Evolutionary conservation across 2,797 vertebrate species (phyloP).

Genomic region (Vireo griseus): DNA sequence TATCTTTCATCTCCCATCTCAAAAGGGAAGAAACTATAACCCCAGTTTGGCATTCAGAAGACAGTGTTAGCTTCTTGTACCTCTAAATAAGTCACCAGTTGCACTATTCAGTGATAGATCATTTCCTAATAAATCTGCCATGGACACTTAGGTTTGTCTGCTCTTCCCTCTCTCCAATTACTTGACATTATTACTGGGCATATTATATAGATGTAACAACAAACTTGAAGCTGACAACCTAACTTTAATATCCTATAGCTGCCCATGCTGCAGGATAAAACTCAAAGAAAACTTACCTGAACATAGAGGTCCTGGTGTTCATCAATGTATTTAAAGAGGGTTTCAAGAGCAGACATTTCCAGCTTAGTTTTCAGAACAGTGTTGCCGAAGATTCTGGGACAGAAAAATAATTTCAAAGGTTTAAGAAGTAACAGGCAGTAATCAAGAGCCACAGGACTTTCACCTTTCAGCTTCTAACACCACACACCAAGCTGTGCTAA

Average conservation of each 20-base stretch:
- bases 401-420: background rate
- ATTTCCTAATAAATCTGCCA: background rate
- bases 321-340: slow-evolving; percentile 90
- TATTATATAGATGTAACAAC: background rate
- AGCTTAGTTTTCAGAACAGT: background rate
- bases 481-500: background rate
- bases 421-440: background rate
- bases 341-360: slow-evolving; percentile 82
- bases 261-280: background rate
- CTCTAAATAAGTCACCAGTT: background rate
- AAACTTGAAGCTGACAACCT: background rate
- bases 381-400: background rate
- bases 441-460: background rate
- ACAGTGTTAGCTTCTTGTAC: background rate
- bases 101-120: background rate
- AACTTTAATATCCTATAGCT: background rate
- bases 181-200: background rate
- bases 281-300: slow-evolving; percentile 75
- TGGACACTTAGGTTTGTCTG: background rate
- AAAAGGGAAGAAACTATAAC: background rate
- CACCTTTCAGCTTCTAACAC: background rate
- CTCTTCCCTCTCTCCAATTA: background rate
- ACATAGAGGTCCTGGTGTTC: slow-evolving; percentile 89
- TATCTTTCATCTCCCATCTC: background rate
- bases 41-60: background rate